Evolutionary conservation across 1,140 invertebrate genomes (phyloP).

Genomic region (Gonatopus flavifemur): DNA sequence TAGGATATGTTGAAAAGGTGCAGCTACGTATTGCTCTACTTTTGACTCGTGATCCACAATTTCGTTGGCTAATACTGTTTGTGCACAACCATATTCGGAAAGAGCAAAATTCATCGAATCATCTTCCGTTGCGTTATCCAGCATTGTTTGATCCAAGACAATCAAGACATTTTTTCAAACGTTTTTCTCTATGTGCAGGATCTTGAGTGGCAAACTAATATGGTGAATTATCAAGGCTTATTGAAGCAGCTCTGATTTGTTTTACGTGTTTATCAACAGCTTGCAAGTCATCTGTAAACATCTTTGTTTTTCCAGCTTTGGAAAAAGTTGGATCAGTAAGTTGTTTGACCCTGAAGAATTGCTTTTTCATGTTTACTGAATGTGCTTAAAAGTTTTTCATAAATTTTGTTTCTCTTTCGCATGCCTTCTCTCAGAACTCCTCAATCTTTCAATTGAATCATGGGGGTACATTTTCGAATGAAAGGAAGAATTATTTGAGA

Average conservation of each 20-base stretch:
- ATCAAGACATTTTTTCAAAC: slow-evolving; percentile 70
- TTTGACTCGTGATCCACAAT: slow-evolving; percentile 79
- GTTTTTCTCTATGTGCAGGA: slow-evolving; percentile 69
- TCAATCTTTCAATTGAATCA: too few relatives aligned
- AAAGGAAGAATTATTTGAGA: too few relatives aligned
- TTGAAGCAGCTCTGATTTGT: slow-evolving; percentile 72
- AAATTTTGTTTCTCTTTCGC: too few relatives aligned
- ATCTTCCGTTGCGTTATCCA: slow-evolving; percentile 58
- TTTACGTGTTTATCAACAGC: slow-evolving; percentile 84
- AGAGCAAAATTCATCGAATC: slow-evolving; percentile 60
- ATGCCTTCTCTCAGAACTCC: too few relatives aligned
- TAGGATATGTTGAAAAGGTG: slow-evolving; percentile 73
- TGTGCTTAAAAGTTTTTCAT: too few relatives aligned
- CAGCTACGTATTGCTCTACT: too few relatives aligned
- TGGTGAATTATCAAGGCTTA: slow-evolving; percentile 56
- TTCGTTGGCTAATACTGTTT: slow-evolving; percentile 78
- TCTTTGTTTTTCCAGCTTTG: slow-evolving; percentile 84
- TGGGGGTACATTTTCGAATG: too few relatives aligned
- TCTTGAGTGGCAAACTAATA: slow-evolving; percentile 63
- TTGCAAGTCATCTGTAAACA: slow-evolving; percentile 82
- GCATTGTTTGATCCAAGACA: slow-evolving; percentile 60
- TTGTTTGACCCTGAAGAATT: too few relatives aligned
- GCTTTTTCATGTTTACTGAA: too few relatives aligned
- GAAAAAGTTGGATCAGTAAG: too few relatives aligned
- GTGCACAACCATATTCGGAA: slow-evolving; percentile 71